These are phyloP conservation scores for Pteronotus mesoamericanus DNA, from an alignment of 2,797 vertebrate genomes.

Conservation along the genomic window DNA sequence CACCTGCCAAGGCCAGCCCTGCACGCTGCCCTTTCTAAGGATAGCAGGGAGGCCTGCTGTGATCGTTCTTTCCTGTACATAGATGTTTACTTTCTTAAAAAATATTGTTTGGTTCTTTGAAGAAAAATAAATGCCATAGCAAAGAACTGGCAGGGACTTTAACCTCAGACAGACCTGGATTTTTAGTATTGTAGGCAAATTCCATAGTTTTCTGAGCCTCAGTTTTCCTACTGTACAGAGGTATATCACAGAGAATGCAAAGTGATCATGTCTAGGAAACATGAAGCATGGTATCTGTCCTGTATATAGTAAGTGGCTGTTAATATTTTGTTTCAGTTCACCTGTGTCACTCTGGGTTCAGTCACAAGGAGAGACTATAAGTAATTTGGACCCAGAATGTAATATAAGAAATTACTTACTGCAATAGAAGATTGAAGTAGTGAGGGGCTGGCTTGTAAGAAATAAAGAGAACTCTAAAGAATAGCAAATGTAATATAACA, in stretches of 20 bases:
- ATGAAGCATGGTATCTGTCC: not conserved
- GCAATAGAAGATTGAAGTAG: not conserved
- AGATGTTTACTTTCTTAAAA: not conserved
- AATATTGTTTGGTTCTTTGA: not conserved
- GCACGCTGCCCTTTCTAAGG: not conserved
- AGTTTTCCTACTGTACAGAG: not conserved
- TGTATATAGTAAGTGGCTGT: not conserved
- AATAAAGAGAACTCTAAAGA: not conserved
- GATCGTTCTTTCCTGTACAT: not conserved
- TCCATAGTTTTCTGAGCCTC: not conserved
- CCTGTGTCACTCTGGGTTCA: not conserved
- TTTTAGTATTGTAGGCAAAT: not conserved
- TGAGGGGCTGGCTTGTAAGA: not conserved
- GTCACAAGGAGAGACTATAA: not conserved
- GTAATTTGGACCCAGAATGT: not conserved
- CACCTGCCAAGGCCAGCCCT: not conserved
- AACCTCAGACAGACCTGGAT: not conserved
- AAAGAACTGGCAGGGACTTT: slow-evolving; percentile 15
- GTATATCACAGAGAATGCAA: not conserved
- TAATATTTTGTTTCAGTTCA: not conserved
- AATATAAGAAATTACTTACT: not conserved
- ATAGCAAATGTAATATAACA: not conserved
- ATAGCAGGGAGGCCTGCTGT: not conserved
- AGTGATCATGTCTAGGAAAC: not conserved
- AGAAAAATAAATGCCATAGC: slow-evolving; percentile 1